Evolutionary conservation across 2,888 invertebrate genomes (phyloP), one percentile per base, ranked within the genome.

Genomic region (Autographa pulchrina): DNA sequence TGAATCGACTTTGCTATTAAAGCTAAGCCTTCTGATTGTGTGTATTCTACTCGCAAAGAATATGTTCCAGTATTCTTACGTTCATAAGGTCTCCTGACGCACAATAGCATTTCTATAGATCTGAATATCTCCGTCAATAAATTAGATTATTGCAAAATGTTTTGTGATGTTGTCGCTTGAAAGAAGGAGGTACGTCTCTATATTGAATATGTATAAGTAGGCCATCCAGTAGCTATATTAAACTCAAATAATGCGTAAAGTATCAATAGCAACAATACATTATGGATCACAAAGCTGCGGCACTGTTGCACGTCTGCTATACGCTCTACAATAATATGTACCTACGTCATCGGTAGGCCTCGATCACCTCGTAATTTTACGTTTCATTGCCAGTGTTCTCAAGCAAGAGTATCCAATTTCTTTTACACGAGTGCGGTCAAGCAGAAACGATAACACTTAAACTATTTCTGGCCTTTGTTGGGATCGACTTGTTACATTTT

Each of bases 391-490:
- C 89, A 90, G 90, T 92, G 90, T 91, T 91, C 90, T 92, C 92
- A 90, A 89, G 90, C 93, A 91, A 92, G 88, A 92, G 92, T 91
- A 94, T 93, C 93, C 92, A 92, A 94, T 94, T 93, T 91, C 92
- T 92, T 89, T 91, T 88, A 91, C 91, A 90, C 88, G 89, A 89
- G 87, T 89, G 90, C 90, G 88, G 84, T 92, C 90, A 88, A 91
- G 90, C 92, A 88, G 88, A 91, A 92, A 92, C 89, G 89, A 92
- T 91, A 93, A 93, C 89, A 91, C 90, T 91, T 86, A 87, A 90
- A 88, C 89, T 89, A 91, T 92, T 92, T 90, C 88, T 88, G 85
- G 85, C 86, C 85, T 87, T 90, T 88, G 87, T 91, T 87, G 82
- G 73, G 75, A 83, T 83, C 77, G 84, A 85, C 85, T 86, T 85